phyloP scores from a whole-genome alignment of 2,888 invertebrate genomes.

The Pseudococcus longispinus region DNA sequence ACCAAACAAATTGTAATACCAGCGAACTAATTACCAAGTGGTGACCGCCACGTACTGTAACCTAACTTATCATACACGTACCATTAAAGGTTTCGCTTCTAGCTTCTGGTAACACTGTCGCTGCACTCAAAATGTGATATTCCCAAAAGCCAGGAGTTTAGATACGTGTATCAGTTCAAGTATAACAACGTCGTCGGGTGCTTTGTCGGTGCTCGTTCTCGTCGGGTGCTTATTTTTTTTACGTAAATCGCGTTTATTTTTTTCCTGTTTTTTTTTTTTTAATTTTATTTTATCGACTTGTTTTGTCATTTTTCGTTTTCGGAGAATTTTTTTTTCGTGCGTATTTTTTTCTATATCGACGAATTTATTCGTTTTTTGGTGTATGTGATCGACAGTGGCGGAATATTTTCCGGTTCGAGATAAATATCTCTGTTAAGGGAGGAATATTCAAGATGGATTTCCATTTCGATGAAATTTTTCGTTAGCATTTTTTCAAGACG shows the following conservation, averaged over 20 bases:
- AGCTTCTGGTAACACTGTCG: neutral
- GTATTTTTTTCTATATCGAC: neutral
- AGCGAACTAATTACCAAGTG: neutral
- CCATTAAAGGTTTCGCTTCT: neutral
- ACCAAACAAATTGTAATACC: neutral
- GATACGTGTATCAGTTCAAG: neutral
- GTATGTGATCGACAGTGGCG: neutral
- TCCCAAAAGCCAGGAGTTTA: conserved; percentile 17
- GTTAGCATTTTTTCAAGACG: neutral
- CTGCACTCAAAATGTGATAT: conserved; percentile 29
- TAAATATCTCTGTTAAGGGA: neutral
- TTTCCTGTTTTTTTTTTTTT: neutral
- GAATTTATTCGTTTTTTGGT: neutral
- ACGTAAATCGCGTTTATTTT: neutral
- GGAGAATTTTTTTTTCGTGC: neutral
- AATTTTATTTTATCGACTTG: too few species aligned
- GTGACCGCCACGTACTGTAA: neutral
- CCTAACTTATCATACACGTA: neutral
- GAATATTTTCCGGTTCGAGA: neutral
- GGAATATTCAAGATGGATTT: conserved; percentile 8
- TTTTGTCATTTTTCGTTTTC: too few species aligned
- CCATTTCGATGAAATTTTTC: neutral
- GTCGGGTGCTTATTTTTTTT: neutral
- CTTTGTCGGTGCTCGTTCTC: neutral
- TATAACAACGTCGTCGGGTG: conserved; percentile 12